Base-by-base conservation (phyloP, 2,113 vertebrate species). In the Poeciliopsis retropinna region DNA sequence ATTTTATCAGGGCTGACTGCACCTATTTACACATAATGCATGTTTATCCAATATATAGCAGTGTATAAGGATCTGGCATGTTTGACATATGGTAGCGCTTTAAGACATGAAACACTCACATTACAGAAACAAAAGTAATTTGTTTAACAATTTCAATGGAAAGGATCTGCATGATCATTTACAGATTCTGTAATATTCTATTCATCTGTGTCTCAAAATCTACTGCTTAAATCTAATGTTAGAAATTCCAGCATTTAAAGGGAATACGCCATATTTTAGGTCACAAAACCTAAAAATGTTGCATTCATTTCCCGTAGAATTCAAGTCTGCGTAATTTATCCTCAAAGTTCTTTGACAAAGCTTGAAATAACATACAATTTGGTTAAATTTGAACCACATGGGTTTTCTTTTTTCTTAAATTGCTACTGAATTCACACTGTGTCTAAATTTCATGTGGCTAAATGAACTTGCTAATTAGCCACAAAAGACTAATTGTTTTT, bases 41-140 rank as follows among this genome's bases (percentile, higher is more conserved):
- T 60, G 60, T 12, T 34, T 39, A 34, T 31, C 30, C 5, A 44
- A 28, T 67, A 70, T 64, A 70, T 63, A 82, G 70, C 37, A 37
- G 57, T 29, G 65, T 28, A 73, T 17, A 44, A 47, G 22, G 39
- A 83, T 60, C 67, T 60, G 39, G 30, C 63, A 73, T 80, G 37
- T 17, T 65, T 37, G 41, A 22, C 72, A 39, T 44, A 75, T 60
- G 47, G 71, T 15, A 60, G 78, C 32, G 22, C 25, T 74, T 81
- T 71, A n/a, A 31, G 27, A 60, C 44, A 64, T 66, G 51, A 60
- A 63, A 62, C 5, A 60, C 71, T 69, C 1, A 15, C 28, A 3
- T 25, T 66, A n/a, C 12, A 27, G 31, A 78, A 75, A 83, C 37
- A 77, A 81, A 79, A 54, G 9, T 47, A 60, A 81, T 65, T 60